Percentiles rank a stretch among this genome's conserved stretches.
Evolutionary conservation across 2,113 vertebrate species (phyloP).

Genomic region (Erythrolamprus reginae): DNA sequence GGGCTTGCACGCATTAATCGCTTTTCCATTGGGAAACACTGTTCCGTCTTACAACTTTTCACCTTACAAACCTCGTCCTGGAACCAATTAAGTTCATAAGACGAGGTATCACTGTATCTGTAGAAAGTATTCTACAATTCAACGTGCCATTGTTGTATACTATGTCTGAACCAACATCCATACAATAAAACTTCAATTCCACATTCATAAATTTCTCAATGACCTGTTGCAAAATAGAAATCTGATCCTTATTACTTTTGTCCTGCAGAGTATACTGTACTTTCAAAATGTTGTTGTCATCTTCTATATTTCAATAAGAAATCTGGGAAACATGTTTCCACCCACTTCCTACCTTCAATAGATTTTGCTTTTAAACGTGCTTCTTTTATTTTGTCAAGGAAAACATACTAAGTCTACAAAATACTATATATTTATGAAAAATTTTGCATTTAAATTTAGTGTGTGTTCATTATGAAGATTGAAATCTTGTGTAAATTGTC

Average conservation of each 20-base stretch:
- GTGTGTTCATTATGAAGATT: neutral
- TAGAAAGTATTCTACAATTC: neutral
- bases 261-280: neutral
- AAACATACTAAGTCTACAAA: neutral
- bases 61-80: too few relatives aligned
- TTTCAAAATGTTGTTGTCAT: neutral
- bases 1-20: too few relatives aligned
- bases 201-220: neutral
- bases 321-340: neutral
- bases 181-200: neutral
- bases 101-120: too few relatives aligned
- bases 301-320: neutral
- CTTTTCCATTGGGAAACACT: too few relatives aligned
- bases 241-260: neutral
- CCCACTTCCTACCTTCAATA: neutral
- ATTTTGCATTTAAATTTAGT: neutral
- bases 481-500: neutral
- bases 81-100: too few relatives aligned
- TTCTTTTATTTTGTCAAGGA: neutral
- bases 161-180: neutral
- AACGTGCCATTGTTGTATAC: neutral
- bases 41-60: too few relatives aligned
- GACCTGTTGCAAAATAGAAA: neutral
- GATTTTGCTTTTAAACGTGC: neutral
- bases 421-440: neutral